A percentile compares a stretch with the other conserved stretches of the same genome.
phyloP scores from a whole-genome alignment of 2,113 vertebrate species.

The Leptosomus discolor region DNA sequence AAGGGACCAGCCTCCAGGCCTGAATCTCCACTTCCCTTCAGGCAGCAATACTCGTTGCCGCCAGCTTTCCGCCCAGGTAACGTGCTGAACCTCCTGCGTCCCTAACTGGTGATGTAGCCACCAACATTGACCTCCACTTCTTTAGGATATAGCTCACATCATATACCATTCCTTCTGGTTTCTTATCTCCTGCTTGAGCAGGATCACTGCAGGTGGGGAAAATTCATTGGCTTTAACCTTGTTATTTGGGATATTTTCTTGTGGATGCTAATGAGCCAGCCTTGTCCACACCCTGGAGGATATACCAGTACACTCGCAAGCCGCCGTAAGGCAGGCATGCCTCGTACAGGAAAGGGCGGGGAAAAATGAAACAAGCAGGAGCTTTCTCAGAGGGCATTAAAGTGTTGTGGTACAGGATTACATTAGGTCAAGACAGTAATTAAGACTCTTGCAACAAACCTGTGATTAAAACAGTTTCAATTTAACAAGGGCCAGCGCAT shows the following conservation, averaged over 20 bases:
- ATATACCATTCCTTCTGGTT: accelerated
- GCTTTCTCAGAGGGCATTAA: not conserved
- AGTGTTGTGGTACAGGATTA: not conserved
- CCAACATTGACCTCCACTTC: not conserved
- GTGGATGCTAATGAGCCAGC: not conserved
- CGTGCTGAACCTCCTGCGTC: accelerated
- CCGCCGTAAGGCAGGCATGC: not conserved
- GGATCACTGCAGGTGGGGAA: not conserved
- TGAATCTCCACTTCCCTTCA: not conserved
- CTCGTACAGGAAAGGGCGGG: not conserved
- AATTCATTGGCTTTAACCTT: not conserved
- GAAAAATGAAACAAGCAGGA: not conserved
- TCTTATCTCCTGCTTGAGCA: not conserved
- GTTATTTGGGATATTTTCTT: not conserved
- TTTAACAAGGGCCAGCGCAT: not conserved
- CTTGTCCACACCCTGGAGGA: not conserved
- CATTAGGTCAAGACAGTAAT: not conserved
- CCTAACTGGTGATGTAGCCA: not conserved
- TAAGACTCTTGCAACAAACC: not conserved
- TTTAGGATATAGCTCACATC: not conserved
- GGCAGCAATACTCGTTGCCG: accelerated
- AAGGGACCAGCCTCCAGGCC: not conserved
- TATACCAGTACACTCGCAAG: not conserved
- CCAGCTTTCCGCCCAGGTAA: not conserved
- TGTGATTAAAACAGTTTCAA: not conserved